phyloP scores from a whole-genome alignment of 2,113 vertebrate species.

The Laterallus jamaicensis region DNA sequence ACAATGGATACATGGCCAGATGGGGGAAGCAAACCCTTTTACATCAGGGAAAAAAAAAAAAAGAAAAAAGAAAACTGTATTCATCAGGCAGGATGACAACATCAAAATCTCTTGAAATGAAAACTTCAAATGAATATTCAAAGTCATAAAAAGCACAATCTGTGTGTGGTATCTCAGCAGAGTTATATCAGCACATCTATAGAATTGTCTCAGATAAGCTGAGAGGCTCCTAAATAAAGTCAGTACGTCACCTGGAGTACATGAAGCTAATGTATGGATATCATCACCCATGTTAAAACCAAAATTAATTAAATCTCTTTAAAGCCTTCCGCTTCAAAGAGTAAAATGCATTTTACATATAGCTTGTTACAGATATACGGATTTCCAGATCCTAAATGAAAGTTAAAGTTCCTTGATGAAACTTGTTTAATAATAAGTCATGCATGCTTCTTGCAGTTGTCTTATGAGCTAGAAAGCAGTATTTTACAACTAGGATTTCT shows the following conservation, averaged over 20 bases:
- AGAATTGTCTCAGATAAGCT: background rate
- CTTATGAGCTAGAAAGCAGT: background rate
- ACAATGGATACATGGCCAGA: constrained; percentile 45
- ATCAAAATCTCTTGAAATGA: constrained; percentile 13
- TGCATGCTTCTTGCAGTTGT: background rate
- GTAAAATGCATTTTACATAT: background rate
- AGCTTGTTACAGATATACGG: background rate
- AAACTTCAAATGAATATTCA: constrained; percentile 50
- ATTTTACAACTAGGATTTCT: background rate
- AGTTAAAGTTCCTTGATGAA: background rate
- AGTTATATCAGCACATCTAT: constrained; percentile 4
- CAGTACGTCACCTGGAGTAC: constrained; percentile 19
- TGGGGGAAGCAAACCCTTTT: constrained; percentile 63
- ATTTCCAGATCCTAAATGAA: constrained; percentile 36
- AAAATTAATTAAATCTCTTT: constrained; percentile 45
- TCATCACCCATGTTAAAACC: constrained; percentile 54
- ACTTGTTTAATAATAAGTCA: background rate
- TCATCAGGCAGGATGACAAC: background rate
- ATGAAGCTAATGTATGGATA: constrained; percentile 19
- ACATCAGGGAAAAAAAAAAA: background rate
- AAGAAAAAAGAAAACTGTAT: background rate
- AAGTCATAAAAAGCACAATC: constrained; percentile 5
- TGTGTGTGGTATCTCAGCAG: constrained; percentile 28
- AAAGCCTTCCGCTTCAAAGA: constrained; percentile 48
- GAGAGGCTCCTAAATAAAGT: constrained; percentile 12